Evolutionary conservation across 2,797 vertebrate genomes (phyloP).

Genomic region (Xyrichtys novacula): DNA sequence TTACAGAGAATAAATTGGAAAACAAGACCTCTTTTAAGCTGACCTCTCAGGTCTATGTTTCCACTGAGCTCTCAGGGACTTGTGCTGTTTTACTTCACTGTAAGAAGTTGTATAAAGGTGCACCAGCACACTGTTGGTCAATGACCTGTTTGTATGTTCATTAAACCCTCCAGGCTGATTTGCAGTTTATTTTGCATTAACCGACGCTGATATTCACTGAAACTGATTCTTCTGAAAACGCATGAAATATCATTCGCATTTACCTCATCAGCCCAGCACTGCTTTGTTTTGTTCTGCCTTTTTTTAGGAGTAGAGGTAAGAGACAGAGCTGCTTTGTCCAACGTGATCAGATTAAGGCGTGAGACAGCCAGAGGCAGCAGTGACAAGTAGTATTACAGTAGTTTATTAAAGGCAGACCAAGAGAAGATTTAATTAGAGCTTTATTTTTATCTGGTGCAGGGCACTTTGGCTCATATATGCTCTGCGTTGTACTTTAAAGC

Average conservation of each 20-base stretch:
- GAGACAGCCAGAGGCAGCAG: constrained; percentile 52
- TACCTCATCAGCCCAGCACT: constrained; percentile 26
- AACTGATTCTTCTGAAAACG: constrained; percentile 14
- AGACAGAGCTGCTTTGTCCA: constrained; percentile 49
- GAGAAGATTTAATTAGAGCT: constrained; percentile 42
- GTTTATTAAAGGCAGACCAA: constrained; percentile 59
- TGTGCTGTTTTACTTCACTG: constrained; percentile 31
- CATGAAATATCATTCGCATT: constrained; percentile 31
- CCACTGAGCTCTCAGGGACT: constrained; percentile 35
- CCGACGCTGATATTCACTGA: constrained; percentile 31
- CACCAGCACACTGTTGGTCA: constrained; percentile 34
- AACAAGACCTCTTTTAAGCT: no score
- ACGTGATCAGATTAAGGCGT: constrained; percentile 59
- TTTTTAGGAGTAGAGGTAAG: constrained; percentile 36
- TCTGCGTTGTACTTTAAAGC: neutral
- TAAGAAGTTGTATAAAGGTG: constrained; percentile 29
- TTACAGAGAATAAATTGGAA: no score
- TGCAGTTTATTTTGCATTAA: constrained; percentile 40
- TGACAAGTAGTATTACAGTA: constrained; percentile 54
- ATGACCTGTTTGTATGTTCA: constrained; percentile 44
- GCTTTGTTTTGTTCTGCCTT: constrained; percentile 12
- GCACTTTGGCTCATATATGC: neutral
- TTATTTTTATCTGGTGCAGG: constrained; percentile 31
- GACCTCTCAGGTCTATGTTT: constrained; percentile 4
- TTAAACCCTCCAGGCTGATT: constrained; percentile 31